Conservation (phyloP, 2,888 invertebrate species). For the Morpho achilles region DNA sequence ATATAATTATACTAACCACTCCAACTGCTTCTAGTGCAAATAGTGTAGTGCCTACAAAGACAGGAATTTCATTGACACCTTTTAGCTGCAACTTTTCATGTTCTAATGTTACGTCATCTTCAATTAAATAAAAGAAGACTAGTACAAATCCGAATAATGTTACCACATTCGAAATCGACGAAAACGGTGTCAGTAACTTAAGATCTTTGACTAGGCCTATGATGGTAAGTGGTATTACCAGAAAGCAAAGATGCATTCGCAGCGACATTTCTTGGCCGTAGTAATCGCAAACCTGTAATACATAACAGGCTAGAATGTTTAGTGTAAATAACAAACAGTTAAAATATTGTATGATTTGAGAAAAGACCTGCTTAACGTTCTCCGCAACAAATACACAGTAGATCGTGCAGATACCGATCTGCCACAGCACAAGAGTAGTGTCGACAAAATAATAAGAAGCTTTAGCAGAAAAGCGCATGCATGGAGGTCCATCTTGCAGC, state of each 20-base stretch:
- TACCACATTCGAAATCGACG: conserved; percentile 86
- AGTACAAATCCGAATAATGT: conserved; percentile 85
- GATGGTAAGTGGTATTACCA: conserved; percentile 80
- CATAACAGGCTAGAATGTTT: background rate
- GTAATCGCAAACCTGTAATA: conserved; percentile 68
- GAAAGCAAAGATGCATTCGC: conserved; percentile 77
- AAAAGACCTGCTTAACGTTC: conserved; percentile 80
- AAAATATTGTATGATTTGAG: background rate
- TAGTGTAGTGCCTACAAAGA: conserved; percentile 92
- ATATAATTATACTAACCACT: conserved; percentile 74
- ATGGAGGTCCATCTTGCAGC: conserved; percentile 82
- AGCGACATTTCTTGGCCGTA: conserved; percentile 53
- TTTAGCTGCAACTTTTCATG: conserved; percentile 69
- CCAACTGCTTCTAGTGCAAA: conserved; percentile 92
- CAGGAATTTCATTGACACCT: conserved; percentile 78
- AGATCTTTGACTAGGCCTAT: conserved; percentile 85
- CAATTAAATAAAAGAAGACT: conserved; percentile 84
- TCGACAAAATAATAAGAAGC: conserved; percentile 77
- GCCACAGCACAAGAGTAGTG: conserved; percentile 84
- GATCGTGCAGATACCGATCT: conserved; percentile 93
- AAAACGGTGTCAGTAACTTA: conserved; percentile 87
- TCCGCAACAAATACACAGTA: conserved; percentile 89
- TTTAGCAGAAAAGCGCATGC: conserved; percentile 64
- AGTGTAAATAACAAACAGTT: background rate
- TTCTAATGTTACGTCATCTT: conserved; percentile 77